A percentile compares a stretch with the other conserved stretches of the same genome.
Evolutionary conservation across 1,140 invertebrate species (phyloP).

Genomic region (Ceratoteleas bidentatus): DNA sequence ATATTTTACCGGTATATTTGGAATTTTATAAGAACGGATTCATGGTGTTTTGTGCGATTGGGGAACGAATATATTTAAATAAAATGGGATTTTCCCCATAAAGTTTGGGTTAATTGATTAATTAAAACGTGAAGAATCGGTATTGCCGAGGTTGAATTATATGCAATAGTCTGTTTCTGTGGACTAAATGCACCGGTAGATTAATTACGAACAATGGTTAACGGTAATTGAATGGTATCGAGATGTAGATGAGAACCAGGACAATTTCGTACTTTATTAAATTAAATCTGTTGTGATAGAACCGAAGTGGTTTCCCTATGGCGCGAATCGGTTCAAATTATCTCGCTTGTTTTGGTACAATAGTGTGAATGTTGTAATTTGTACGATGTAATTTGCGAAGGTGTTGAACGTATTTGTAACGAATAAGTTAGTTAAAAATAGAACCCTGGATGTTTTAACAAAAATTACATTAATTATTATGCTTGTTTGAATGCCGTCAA

Average conservation of each 20-base stretch:
- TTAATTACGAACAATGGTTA: conserved; percentile 36
- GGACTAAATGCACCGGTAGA: conserved; percentile 8
- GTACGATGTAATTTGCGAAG: conserved; percentile 2
- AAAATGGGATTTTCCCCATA: not conserved
- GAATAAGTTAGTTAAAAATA: no score
- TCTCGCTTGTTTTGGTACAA: conserved; percentile 9
- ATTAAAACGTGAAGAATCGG: not conserved
- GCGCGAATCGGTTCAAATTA: conserved; percentile 6
- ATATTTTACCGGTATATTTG: no score
- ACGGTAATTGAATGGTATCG: conserved; percentile 22
- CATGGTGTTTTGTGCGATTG: no score
- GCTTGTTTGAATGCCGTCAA: no score
- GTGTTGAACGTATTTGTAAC: no score
- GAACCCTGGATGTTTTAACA: no score
- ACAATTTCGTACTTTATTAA: conserved; percentile 21
- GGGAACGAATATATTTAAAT: no score
- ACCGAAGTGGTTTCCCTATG: conserved; percentile 3
- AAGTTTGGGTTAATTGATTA: not conserved
- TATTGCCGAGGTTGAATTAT: not conserved
- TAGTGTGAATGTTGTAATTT: conserved; percentile 23
- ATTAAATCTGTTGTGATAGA: conserved; percentile 19
- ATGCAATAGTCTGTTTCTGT: conserved; percentile 7
- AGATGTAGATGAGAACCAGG: conserved; percentile 36
- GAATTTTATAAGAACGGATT: no score
- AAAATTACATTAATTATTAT: no score